These are phyloP conservation scores for Agrochola lota DNA, from an alignment of 2,888 invertebrate genomes.

Conservation along the genomic window DNA sequence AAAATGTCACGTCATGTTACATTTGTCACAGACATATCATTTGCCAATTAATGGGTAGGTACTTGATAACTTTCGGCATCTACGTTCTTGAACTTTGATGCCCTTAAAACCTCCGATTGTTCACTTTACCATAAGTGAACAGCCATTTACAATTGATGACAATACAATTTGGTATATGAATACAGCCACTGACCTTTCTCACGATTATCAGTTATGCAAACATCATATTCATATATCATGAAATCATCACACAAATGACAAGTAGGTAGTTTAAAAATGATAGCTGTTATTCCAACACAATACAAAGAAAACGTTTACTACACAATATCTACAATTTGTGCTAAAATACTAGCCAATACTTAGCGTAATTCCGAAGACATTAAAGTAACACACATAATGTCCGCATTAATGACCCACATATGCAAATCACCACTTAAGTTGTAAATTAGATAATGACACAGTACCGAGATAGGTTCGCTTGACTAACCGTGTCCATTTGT, in stretches of 20 bases:
- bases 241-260: conserved; percentile 31
- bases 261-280: conserved; percentile 37
- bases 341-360: conserved; percentile 40
- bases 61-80: conserved; percentile 3
- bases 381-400: conserved; percentile 36
- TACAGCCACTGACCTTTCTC: conserved; percentile 44
- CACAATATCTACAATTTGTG: conserved; percentile 31
- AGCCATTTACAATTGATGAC: conserved; percentile 24
- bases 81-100: conserved; percentile 49
- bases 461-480: conserved; percentile 24
- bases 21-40: conserved; percentile 36
- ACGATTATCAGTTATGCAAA: conserved; percentile 42
- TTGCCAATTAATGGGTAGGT: conserved; percentile 7
- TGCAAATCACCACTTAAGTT: conserved; percentile 55
- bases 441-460: conserved; percentile 42
- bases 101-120: conserved; percentile 46
- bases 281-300: conserved; percentile 18
- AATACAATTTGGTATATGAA: conserved; percentile 27
- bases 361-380: conserved; percentile 44
- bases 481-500: conserved; percentile 58
- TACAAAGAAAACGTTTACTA: conserved; percentile 36
- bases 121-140: conserved; percentile 34
- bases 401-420: conserved; percentile 61
- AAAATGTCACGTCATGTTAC: conserved; percentile 50
- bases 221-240: conserved; percentile 38